A percentile compares a stretch with the other conserved stretches of the same genome.
phyloP scores from a whole-genome alignment of 2,888 invertebrate genomes.

The Athripsodes cinereus region DNA sequence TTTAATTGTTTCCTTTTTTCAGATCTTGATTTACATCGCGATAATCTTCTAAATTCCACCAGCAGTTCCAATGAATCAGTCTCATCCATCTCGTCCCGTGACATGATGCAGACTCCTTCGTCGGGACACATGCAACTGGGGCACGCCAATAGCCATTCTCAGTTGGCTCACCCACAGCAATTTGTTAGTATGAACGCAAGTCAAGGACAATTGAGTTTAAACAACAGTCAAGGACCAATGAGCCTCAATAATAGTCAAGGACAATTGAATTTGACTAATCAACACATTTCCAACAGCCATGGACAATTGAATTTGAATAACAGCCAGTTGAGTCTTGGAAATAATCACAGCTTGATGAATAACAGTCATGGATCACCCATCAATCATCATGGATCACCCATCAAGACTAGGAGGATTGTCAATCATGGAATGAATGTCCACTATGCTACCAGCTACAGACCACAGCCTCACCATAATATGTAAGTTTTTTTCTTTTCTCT shows the following conservation, averaged over 20 bases:
- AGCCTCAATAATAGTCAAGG: constrained; percentile 21
- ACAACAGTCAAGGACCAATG: constrained; percentile 15
- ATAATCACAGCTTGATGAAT: constrained; percentile 16
- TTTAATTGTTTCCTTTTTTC: background rate
- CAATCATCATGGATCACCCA: constrained; percentile 27
- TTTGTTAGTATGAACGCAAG: constrained; percentile 11
- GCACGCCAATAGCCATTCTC: constrained; percentile 21
- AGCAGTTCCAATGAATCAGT: constrained; percentile 86
- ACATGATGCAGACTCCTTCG: constrained; percentile 36
- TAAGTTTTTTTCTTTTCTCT: constrained; percentile 31
- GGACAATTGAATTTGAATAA: constrained; percentile 11
- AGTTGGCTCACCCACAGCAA: constrained; percentile 23
- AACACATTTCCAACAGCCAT: constrained; percentile 9
- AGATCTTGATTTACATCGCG: constrained; percentile 26
- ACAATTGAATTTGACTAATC: constrained; percentile 13
- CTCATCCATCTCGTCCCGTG: constrained; percentile 58
- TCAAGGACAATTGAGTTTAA: constrained; percentile 17
- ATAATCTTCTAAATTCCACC: constrained; percentile 41
- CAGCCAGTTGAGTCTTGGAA: constrained; percentile 23
- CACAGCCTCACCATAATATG: constrained; percentile 33
- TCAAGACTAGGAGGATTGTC: constrained; percentile 28
- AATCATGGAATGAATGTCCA: constrained; percentile 31
- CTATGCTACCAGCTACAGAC: constrained; percentile 35
- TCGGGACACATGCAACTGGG: constrained; percentile 16
- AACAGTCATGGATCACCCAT: constrained; percentile 24